These are phyloP conservation scores for Leucoraja ocellata DNA, from an alignment of 2,797 vertebrate species.

Conservation along the genomic window DNA sequence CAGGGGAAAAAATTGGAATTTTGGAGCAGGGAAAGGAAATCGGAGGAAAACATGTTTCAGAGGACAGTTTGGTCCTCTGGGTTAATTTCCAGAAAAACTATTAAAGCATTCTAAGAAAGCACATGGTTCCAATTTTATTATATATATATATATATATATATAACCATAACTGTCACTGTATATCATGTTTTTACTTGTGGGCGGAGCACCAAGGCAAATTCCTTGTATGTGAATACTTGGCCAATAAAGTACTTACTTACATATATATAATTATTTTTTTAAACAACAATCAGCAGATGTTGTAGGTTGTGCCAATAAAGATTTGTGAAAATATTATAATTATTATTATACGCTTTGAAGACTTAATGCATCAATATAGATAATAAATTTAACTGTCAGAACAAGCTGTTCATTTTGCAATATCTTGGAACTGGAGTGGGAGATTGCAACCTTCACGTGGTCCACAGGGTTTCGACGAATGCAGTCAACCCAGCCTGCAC, in stretches of 20 bases:
- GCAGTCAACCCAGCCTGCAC: no score
- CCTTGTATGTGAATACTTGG: no score
- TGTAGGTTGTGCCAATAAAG: background rate
- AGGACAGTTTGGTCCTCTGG: background rate
- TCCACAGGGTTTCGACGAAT: no score
- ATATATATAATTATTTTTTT: background rate
- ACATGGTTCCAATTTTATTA: background rate
- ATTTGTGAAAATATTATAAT: background rate
- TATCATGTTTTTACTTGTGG: no score
- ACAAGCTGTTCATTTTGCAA: background rate
- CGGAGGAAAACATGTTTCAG: background rate
- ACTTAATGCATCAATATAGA: background rate
- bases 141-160: no score
- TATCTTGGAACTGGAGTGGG: no score
- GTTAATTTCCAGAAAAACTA: background rate
- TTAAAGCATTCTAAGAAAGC: background rate
- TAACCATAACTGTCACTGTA: no score
- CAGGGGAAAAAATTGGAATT: background rate
- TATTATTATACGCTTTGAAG: background rate
- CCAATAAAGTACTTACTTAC: no score
- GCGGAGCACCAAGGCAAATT: no score
- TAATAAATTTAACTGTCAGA: background rate
- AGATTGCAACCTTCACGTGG: no score
- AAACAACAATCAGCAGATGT: background rate
- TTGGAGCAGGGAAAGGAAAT: background rate